Evolutionary conservation across 2,888 invertebrate genomes (phyloP), one percentile per base, ranked within the genome.

Genomic region (Tridacna gigas): DNA sequence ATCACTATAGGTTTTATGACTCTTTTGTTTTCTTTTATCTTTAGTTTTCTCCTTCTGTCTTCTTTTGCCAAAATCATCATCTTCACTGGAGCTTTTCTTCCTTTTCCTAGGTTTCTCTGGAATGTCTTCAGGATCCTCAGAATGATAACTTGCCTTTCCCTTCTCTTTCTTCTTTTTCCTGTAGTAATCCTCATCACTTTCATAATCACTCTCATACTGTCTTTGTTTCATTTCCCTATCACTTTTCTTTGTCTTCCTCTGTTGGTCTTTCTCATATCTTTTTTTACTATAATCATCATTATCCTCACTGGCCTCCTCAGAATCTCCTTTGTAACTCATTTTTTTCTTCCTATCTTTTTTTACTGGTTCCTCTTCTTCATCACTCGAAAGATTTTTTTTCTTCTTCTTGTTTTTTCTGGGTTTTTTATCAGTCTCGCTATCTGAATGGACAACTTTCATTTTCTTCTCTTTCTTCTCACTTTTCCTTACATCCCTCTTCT

Each of bases 381-480:
- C 71, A 76, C 45, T 77, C 61, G 79, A 74, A 15, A 25, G 61
- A 12, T 77, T 61, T 63, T 78, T 45, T 77, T 63, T 56, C 15
- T 47, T 85, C 74, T 79, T 77, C 48, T 74, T 79, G 20, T 15
- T 45, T 82, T 80, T 71, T 74, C 74, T 82, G 61, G 28, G 45
- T 25, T 67, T 61, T 18, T 77, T 76, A n/a, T 79, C 61, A 67
- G 47, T 45, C 61, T 75, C 47, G 67, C 75, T 67, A 13, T 69
- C 67, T 22, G 71, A 71, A 51, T 47, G 71, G 15, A 26, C 47
- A 51, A 20, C 22, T 51, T 51, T 71, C 71, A 83, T 87, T 56
- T 83, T 84, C 74, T 83, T 83, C 9, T 84, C 79, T 77, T 84
- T 86, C 69, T 85, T 85, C 61, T 56, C 78, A 26, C 71, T 78